A percentile compares a stretch with the other conserved stretches of the same genome.
phyloP scores from a whole-genome alignment of 1,140 invertebrate species.

The Ridgeia piscesae region DNA sequence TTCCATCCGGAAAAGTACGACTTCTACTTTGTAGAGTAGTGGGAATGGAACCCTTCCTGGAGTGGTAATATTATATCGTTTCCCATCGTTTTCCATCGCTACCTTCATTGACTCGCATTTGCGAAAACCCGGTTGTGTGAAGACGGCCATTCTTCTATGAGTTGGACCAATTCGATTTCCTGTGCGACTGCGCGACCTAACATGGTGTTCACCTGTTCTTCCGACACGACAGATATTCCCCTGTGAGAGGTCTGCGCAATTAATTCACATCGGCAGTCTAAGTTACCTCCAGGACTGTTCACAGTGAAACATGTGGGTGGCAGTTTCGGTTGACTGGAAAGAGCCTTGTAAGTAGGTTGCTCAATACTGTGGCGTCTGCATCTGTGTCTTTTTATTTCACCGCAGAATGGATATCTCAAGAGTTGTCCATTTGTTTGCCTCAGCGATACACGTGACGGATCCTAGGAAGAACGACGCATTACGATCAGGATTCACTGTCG shows the following conservation, averaged over 20 bases:
- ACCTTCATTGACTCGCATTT: slow-evolving; percentile 27
- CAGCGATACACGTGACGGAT: neutral
- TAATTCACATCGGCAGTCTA: neutral
- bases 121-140: neutral
- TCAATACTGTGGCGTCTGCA: neutral
- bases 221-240: neutral
- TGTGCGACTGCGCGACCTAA: neutral
- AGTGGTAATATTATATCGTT: slow-evolving; percentile 25
- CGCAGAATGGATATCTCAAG: neutral
- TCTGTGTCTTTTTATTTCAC: neutral
- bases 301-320: neutral
- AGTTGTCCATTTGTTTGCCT: neutral
- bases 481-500: neutral
- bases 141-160: neutral
- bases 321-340: neutral
- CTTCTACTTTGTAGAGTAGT: slow-evolving; percentile 31
- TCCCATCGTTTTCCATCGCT: slow-evolving; percentile 27
- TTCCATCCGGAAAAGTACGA: slow-evolving; percentile 33
- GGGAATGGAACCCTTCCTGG: slow-evolving; percentile 32
- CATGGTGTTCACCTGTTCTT: neutral
- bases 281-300: neutral
- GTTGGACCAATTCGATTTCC: neutral
- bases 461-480: neutral
- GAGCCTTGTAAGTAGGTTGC: neutral
- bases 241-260: neutral